A percentile compares a stretch with the other conserved stretches of the same genome.
phyloP scores from a whole-genome alignment of 2,797 vertebrate species.

The Helicolenus hilgendorfi region DNA sequence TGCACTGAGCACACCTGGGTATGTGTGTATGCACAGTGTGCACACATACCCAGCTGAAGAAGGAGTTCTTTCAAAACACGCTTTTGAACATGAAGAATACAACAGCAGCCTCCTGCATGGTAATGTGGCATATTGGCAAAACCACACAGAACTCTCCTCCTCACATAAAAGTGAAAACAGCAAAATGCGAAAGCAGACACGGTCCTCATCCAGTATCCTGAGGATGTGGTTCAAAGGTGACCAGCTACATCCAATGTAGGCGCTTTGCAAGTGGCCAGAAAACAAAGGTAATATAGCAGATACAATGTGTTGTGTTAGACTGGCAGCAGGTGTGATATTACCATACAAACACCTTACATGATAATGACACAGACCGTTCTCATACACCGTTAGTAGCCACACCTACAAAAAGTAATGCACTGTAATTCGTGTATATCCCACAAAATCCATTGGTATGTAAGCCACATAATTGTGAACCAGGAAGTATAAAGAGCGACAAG shows the following conservation, averaged over 20 bases:
- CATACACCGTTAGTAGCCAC: not conserved
- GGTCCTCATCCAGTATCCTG: not conserved
- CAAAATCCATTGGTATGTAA: not conserved
- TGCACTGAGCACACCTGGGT: not conserved
- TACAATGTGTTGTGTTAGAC: not conserved
- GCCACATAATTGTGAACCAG: too few species aligned
- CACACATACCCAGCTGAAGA: conserved; percentile 18
- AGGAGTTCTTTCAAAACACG: conserved; percentile 27
- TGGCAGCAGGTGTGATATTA: not conserved
- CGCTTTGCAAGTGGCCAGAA: not conserved
- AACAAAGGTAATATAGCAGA: not conserved
- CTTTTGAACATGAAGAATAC: not conserved
- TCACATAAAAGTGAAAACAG: not conserved
- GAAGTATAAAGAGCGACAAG: too few species aligned
- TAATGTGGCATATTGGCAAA: not conserved
- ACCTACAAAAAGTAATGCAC: not conserved
- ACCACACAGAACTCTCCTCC: not conserved
- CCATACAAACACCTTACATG: not conserved
- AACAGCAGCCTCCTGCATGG: not conserved
- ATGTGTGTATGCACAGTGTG: not conserved
- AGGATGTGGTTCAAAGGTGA: not conserved
- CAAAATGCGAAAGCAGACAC: not conserved
- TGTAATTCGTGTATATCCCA: not conserved
- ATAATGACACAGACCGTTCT: not conserved
- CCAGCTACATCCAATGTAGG: not conserved